A percentile compares a stretch with the other conserved stretches of the same genome.
Evolutionary conservation across 2,888 invertebrate species (phyloP).

Genomic region (Artemia sinica): DNA sequence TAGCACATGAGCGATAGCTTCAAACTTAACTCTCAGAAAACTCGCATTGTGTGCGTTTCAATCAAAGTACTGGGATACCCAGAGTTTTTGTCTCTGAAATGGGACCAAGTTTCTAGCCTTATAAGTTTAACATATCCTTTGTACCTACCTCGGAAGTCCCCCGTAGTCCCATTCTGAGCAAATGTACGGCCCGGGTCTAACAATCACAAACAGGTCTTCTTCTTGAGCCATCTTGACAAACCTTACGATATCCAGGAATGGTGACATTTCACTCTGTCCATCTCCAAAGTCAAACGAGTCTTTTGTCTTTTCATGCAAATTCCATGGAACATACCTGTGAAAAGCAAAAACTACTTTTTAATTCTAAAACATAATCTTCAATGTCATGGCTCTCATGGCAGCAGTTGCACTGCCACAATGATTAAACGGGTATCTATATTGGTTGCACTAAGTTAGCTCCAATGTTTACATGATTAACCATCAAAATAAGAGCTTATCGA

Average conservation of each 20-base stretch:
- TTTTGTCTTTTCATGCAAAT: slow-evolving; percentile 33
- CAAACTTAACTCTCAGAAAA: too few species aligned
- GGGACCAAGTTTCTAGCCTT: not conserved
- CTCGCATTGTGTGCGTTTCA: too few species aligned
- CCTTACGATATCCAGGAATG: slow-evolving; percentile 29
- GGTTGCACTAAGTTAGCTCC: too few species aligned
- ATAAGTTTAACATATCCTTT: not conserved
- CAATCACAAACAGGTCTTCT: slow-evolving; percentile 36
- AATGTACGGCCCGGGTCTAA: slow-evolving; percentile 40
- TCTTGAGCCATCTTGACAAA: slow-evolving; percentile 36
- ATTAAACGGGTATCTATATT: too few species aligned
- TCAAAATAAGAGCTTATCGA: too few species aligned
- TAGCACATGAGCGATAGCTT: too few species aligned
- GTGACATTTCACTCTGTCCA: slow-evolving; percentile 29
- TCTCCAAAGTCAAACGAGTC: slow-evolving; percentile 32
- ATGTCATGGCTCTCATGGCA: too few species aligned
- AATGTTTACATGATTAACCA: too few species aligned
- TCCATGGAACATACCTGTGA: slow-evolving; percentile 32
- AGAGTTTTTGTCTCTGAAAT: not conserved
- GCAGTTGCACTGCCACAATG: too few species aligned
- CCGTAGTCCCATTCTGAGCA: slow-evolving; percentile 41
- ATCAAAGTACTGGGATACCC: not conserved
- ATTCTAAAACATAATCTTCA: too few species aligned
- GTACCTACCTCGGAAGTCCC: slow-evolving; percentile 31
- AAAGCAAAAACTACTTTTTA: too few species aligned